These are phyloP conservation scores for Drosophila phalerata DNA, from an alignment of 2,888 invertebrate genomes.

Conservation along the genomic window DNA sequence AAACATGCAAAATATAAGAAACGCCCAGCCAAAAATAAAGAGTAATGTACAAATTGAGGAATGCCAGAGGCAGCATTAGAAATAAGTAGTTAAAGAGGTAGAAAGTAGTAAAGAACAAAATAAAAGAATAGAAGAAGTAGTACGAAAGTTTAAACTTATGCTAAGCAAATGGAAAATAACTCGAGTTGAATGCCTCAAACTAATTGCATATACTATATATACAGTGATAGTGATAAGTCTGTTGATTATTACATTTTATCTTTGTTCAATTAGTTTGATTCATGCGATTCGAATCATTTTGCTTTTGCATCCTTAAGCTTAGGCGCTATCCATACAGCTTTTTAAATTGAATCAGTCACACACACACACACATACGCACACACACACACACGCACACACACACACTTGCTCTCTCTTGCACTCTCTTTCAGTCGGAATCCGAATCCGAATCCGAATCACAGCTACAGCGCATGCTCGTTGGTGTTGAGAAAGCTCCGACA, in stretches of 20 bases:
- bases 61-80: slow-evolving; percentile 41
- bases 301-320: slow-evolving; percentile 33
- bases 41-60: slow-evolving; percentile 60
- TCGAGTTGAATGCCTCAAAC: slow-evolving; percentile 14
- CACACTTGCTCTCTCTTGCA: slow-evolving; percentile 36
- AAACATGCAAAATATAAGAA: slow-evolving; percentile 44
- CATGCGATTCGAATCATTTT: slow-evolving; percentile 28
- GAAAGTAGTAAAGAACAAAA: slow-evolving; percentile 3
- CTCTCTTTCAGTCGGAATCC: slow-evolving; percentile 22
- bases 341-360: slow-evolving; percentile 60
- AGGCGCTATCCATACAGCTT: slow-evolving; percentile 67
- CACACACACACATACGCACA: slow-evolving; percentile 11
- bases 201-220: slow-evolving; percentile 22
- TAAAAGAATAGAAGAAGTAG: slow-evolving; percentile 7
- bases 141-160: slow-evolving; percentile 13
- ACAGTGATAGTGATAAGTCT: slow-evolving; percentile 8
- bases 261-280: slow-evolving; percentile 11
- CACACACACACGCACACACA: slow-evolving; percentile 11
- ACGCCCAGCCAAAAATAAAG: slow-evolving; percentile 55
- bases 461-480: slow-evolving; percentile 88
- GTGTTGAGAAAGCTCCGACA: slow-evolving; percentile 89
- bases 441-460: slow-evolving; percentile 21
- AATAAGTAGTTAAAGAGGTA: slow-evolving; percentile 14
- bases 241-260: background rate
- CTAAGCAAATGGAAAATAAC: slow-evolving; percentile 23